These are phyloP conservation scores for Oscheius sp. DNA, from an alignment of 1,140 invertebrate species.

Conservation along the genomic window DNA sequence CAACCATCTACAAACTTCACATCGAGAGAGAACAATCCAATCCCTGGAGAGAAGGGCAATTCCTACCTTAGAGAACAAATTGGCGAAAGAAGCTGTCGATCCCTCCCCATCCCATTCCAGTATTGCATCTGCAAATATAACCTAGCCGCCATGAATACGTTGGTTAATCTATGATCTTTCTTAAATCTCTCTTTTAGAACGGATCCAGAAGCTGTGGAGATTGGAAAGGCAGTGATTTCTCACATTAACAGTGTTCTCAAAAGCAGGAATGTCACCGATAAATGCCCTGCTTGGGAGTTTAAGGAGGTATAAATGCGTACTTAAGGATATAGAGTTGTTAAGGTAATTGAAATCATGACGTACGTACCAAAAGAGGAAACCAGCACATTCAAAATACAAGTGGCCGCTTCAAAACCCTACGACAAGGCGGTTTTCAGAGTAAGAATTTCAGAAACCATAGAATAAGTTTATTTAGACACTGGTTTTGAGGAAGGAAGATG, in stretches of 20 bases:
- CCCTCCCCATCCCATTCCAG: conserved; percentile 1
- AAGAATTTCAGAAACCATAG: too few species aligned
- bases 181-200: neutral
- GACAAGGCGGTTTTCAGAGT: too few species aligned
- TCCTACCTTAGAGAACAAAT: conserved; percentile 3
- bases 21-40: neutral
- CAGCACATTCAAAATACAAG: too few species aligned
- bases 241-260: neutral
- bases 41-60: conserved; percentile 2
- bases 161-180: neutral
- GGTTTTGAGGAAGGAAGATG: too few species aligned
- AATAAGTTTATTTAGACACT: too few species aligned
- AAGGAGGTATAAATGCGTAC: neutral
- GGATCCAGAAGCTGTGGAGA: neutral
- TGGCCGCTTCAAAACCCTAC: too few species aligned
- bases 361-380: too few species aligned
- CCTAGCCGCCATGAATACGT: neutral
- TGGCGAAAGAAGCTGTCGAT: neutral
- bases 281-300: neutral
- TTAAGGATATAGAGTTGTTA: too few species aligned
- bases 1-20: conserved; percentile 1
- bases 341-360: too few species aligned
- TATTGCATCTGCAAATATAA: conserved; percentile 25
- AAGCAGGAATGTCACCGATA: neutral
- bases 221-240: neutral